Base-by-base conservation (phyloP, 1,140 invertebrate species). In the Augochlora pura region DNA sequence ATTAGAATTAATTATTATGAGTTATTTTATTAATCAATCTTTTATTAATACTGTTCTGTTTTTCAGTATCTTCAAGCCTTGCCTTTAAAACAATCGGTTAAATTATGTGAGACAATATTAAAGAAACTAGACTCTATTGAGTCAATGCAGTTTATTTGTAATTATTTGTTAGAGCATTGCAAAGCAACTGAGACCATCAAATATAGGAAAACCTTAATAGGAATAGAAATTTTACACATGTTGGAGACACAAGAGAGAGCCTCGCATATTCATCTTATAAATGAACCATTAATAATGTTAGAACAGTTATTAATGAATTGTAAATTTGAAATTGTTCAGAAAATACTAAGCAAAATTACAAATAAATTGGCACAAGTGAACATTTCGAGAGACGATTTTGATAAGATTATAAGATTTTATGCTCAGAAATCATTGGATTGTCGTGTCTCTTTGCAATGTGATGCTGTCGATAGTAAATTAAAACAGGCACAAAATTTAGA, bases 281-380 rank as follows among this genome's bases (percentile, higher is more conserved):
- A 94, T 27, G 94, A 95, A 80, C 96, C 96, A 0, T 84, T 96
- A 23, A 87, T 96, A 0, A 96, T 97, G 86, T 92, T 97, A 7
- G 96, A 97, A 82, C 95, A 96, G 85, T 91, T 96, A 63, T 86
- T 97, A 2, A 97, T 97, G 96, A 96, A 96, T 84, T 95, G 94
- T 0, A 96, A 95, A 88, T 93, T 97, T 60, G 96, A 96, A 85
- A 93, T 94, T 77, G 89, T 97, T 9, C 91, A 94, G 2, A 93
- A 93, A 52, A 94, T 96, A 9, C 64, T 95, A 25, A 87, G 88
- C 12, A 81, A 86, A 7, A 82, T 94, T 2, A 67, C 81, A 8
- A 80, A 87, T 0, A 75, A 71, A 54, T 72, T 89, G 38, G 46
- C 81, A 14, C 83, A 88, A 84, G 81, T 16, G 1, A 82, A 88